Percentiles rank a stretch among this genome's conserved stretches.
phyloP scores from a whole-genome alignment of 2,888 invertebrate species.

The Pheosia gnoma region DNA sequence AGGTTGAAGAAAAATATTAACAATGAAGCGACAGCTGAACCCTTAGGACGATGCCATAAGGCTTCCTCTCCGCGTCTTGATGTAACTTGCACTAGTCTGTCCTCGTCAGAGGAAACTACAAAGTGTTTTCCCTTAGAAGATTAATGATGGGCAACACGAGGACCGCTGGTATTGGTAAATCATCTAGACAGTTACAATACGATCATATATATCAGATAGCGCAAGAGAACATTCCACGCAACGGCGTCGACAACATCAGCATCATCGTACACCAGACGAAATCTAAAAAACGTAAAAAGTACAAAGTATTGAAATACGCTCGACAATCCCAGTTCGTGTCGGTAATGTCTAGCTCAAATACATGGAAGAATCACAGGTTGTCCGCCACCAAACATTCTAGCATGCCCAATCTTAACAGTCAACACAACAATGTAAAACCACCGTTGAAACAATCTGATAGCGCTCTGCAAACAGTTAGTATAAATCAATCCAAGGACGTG shows the following conservation, averaged over 20 bases:
- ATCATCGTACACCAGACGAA: constrained; percentile 31
- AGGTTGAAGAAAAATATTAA: background rate
- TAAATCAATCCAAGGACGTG: constrained; percentile 9
- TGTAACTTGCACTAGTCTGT: background rate
- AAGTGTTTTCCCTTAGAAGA: background rate
- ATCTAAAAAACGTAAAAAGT: constrained; percentile 26
- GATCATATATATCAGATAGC: background rate
- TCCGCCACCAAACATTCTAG: constrained; percentile 13
- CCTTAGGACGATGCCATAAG: background rate
- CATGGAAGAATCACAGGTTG: background rate
- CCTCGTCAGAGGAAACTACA: constrained; percentile 5
- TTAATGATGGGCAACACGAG: background rate
- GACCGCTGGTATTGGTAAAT: background rate
- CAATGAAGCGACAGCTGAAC: background rate
- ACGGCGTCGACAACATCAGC: constrained; percentile 22
- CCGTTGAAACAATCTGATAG: constrained; percentile 15
- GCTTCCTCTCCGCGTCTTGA: constrained; percentile 4
- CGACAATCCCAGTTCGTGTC: background rate
- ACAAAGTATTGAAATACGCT: constrained; percentile 16
- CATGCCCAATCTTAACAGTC: constrained; percentile 12
- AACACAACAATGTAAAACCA: background rate
- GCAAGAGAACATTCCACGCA: constrained; percentile 12
- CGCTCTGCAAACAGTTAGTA: background rate
- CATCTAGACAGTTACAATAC: background rate
- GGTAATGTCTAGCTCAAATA: background rate